Conservation (phyloP, 1,140 invertebrate genomes). For the Trichonephila inaurata region DNA sequence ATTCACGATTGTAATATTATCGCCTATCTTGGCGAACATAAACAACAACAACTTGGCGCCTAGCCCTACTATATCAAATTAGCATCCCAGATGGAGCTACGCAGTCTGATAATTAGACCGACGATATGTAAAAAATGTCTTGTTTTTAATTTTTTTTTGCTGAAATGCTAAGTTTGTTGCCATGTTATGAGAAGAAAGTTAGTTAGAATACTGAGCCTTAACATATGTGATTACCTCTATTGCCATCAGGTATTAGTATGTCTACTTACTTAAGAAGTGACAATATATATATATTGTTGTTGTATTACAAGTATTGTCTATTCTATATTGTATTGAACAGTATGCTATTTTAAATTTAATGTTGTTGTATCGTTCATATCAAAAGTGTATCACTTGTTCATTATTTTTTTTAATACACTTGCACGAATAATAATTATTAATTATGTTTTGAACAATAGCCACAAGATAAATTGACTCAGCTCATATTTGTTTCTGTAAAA, state of each 20-base stretch:
- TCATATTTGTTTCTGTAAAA: too few relatives aligned
- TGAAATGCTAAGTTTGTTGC: background rate
- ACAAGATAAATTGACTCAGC: too few relatives aligned
- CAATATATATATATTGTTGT: slow-evolving; percentile 3
- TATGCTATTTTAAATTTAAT: background rate
- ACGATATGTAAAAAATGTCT: too few relatives aligned
- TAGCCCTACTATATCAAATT: too few relatives aligned
- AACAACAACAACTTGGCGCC: too few relatives aligned
- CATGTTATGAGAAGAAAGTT: background rate
- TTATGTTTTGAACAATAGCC: background rate
- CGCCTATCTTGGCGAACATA: too few relatives aligned
- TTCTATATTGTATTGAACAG: background rate
- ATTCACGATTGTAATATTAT: too few relatives aligned
- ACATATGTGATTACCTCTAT: slow-evolving; percentile 25
- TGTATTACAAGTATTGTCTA: background rate
- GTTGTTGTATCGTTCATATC: background rate
- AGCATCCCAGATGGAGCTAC: too few relatives aligned
- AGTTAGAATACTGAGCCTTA: background rate
- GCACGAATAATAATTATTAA: background rate
- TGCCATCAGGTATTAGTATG: background rate
- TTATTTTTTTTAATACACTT: background rate
- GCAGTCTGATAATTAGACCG: too few relatives aligned
- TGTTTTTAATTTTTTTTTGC: too few relatives aligned
- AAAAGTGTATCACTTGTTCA: background rate
- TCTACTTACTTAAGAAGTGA: background rate